A percentile compares a stretch with the other conserved stretches of the same genome.
Evolutionary conservation across 2,113 vertebrate genomes (phyloP).

Genomic region (Notarius lentiginosus): DNA sequence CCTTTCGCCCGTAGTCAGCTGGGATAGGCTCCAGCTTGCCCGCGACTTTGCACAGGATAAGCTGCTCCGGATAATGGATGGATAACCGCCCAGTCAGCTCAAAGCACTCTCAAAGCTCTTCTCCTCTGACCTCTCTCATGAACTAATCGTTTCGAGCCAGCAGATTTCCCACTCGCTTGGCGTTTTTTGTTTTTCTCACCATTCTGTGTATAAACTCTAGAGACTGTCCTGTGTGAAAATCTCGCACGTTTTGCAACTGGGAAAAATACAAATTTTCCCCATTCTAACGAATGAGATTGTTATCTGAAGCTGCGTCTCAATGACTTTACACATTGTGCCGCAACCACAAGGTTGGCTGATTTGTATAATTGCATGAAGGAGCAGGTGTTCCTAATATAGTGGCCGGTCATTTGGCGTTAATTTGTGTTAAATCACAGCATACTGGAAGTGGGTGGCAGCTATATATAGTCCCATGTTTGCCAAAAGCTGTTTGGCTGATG

Average conservation of each 20-base stretch:
- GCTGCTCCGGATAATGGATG: too few relatives aligned
- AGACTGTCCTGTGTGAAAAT: not conserved
- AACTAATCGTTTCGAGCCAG: not conserved
- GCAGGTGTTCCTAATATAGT: too few relatives aligned
- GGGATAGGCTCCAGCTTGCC: too few relatives aligned
- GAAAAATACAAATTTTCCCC: not conserved
- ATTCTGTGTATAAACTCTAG: not conserved
- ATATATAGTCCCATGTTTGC: not conserved
- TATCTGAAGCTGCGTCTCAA: not conserved
- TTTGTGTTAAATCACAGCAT: not conserved
- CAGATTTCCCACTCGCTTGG: not conserved
- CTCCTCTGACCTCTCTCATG: not conserved
- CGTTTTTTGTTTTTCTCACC: not conserved
- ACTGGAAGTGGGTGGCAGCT: slow-evolving; percentile 21
- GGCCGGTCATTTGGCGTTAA: not conserved
- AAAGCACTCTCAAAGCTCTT: not conserved
- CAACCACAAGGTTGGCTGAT: too few relatives aligned
- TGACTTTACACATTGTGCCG: not conserved
- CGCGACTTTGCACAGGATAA: too few relatives aligned
- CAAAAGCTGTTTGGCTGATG: slow-evolving; percentile 10
- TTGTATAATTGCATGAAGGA: too few relatives aligned
- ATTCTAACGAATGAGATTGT: not conserved
- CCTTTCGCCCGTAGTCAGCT: too few relatives aligned
- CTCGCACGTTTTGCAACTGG: not conserved
- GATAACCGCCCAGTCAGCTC: not conserved